Conservation (phyloP, 1,140 invertebrate genomes). For the Octopus bimaculoides region DNA sequence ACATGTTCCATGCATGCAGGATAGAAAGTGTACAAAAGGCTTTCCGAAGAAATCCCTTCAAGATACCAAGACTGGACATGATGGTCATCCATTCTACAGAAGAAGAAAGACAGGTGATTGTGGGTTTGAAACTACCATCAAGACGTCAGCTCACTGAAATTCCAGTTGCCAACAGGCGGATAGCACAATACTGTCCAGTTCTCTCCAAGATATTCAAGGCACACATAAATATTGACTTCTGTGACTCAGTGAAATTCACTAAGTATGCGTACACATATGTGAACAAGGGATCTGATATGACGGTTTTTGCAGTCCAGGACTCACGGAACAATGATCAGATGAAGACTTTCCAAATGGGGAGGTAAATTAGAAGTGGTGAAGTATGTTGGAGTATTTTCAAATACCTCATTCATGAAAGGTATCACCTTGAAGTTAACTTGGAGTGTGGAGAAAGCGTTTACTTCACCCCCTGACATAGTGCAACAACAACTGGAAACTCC, state of each 20-base stretch:
- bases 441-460: background rate
- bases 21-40: background rate
- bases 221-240: background rate
- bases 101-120: background rate
- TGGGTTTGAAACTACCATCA: background rate
- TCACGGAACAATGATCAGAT: background rate
- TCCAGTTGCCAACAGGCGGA: background rate
- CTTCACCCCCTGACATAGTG: background rate
- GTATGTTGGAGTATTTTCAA: background rate
- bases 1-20: background rate
- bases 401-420: background rate
- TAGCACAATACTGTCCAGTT: background rate
- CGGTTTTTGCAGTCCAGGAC: background rate
- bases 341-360: background rate
- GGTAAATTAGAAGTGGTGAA: background rate
- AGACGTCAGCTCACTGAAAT: background rate
- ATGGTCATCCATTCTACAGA: background rate
- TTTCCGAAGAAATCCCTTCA: background rate
- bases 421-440: background rate
- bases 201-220: background rate
- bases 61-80: background rate
- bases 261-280: background rate
- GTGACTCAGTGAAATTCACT: background rate
- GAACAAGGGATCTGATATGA: background rate
- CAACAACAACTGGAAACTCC: background rate